Evolutionary conservation across 2,888 invertebrate species (phyloP), one percentile per base, ranked within the genome.

Genomic region (Sphinx pinastri): DNA sequence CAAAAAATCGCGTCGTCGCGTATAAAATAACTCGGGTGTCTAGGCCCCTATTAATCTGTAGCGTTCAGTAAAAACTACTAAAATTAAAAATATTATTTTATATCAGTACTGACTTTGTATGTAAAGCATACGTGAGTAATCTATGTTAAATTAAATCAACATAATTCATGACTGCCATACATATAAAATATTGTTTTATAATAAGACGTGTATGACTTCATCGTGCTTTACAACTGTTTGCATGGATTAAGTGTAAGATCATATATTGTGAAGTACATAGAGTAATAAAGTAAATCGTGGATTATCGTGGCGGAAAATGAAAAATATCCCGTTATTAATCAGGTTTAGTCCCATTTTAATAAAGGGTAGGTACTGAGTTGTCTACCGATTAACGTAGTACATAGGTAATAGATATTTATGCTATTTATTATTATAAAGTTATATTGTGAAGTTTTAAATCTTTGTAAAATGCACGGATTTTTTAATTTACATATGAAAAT

Each of bases 141-240:
- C 10, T 19, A 55, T 19, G n/a, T 4, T 3, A 55, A 55, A 54
- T 54, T n/a, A 54, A 8, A 8, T 16, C n/a, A 55, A 55, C 19
- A 55, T 55, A 55, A 55, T 19, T 19, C 19, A 55, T 10, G 55
- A 11, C 19, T 55, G 11, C 19, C 10, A 19, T 11, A 19, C 0
- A 11, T 11, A 63, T 47, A 63, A 63, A 63, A 19, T 63, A 47
- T 16, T 47, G 19, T 38, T 55, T 55, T 8, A 47, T 47, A 60
- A n/a, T 16, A 2, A 38, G 38, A 38, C 47, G n/a, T 63, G 49
- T 47, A 47, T 63, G 63, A 63, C 63, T 63, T 63, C 49, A 49
- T 63, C 2, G 19, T 19, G 63, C 19, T 63, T 63, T 63, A 63
- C 19, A 47, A 49, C 16, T 19, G 63, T 63, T 19, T 63, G 19